Conservation (phyloP, 2,113 vertebrate genomes). For the Lepus timidus region DNA sequence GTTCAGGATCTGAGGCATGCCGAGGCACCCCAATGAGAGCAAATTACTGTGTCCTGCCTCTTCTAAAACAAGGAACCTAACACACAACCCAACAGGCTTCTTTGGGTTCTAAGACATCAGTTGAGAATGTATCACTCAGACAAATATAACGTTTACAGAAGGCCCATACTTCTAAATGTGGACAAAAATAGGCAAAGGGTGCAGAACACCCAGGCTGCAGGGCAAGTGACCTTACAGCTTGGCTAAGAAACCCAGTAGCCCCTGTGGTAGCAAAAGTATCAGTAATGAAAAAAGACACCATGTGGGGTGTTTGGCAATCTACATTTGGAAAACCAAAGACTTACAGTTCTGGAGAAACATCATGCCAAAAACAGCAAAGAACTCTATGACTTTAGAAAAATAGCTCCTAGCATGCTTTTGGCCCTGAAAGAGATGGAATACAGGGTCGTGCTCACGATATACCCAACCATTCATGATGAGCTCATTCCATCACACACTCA, state of each 20-base stretch:
- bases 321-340: background rate
- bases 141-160: background rate
- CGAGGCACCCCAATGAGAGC: background rate
- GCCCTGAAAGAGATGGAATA: background rate
- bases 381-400: background rate
- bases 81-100: background rate
- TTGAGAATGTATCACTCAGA: background rate
- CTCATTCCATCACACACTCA: background rate
- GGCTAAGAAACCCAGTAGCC: background rate
- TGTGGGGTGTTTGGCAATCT: too few relatives aligned
- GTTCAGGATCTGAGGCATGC: background rate
- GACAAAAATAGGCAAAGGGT: background rate
- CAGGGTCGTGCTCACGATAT: background rate
- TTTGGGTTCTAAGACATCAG: background rate
- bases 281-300: background rate
- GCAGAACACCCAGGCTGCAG: background rate
- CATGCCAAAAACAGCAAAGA: background rate
- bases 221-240: background rate
- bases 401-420: background rate
- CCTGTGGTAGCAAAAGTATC: fast-evolving
- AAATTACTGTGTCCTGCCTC: too few relatives aligned
- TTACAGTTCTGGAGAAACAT: background rate
- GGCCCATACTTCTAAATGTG: background rate
- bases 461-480: background rate
- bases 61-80: background rate